Evolutionary conservation across 92 coral and sea anemone genomes (phyloP).

Genomic region (Ricordea florida): DNA sequence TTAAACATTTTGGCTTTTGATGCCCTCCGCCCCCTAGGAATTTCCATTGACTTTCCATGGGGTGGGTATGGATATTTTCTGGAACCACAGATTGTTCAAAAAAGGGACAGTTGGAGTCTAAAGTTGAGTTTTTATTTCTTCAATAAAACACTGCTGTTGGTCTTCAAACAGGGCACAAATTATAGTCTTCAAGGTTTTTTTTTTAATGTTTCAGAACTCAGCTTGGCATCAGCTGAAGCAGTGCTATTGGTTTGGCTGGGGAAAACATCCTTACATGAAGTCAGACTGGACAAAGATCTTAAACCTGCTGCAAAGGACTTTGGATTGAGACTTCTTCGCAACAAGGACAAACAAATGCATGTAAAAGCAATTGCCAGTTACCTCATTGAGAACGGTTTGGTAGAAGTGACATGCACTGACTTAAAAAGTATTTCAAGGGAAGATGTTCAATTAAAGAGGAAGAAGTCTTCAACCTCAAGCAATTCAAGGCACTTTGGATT

Average conservation of each 20-base stretch:
- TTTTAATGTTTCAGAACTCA: slow-evolving; percentile 25
- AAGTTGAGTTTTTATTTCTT: too few relatives aligned
- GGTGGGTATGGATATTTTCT: too few relatives aligned
- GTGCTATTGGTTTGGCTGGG: slow-evolving; percentile 41
- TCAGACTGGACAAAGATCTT: slow-evolving; percentile 42
- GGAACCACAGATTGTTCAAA: neutral
- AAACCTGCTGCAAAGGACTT: slow-evolving; percentile 41
- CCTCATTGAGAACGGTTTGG: slow-evolving; percentile 12
- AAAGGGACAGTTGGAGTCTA: neutral
- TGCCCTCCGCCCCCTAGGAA: too few relatives aligned
- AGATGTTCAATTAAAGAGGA: slow-evolving; percentile 13
- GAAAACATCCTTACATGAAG: slow-evolving; percentile 27
- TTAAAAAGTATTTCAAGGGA: slow-evolving; percentile 41
- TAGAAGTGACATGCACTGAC: slow-evolving; percentile 17
- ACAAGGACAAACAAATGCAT: slow-evolving; percentile 42
- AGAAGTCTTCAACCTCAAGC: neutral
- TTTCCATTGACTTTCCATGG: too few relatives aligned
- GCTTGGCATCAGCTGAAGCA: slow-evolving; percentile 42
- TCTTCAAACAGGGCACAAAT: too few relatives aligned
- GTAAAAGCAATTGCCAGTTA: slow-evolving; percentile 33
- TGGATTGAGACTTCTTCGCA: slow-evolving; percentile 38
- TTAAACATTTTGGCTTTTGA: too few relatives aligned
- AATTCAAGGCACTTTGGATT: too few relatives aligned
- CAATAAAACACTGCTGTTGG: too few relatives aligned
- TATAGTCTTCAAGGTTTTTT: neutral